Base-by-base conservation (phyloP, 2,888 invertebrate genomes). In the Tiphia femorata region DNA sequence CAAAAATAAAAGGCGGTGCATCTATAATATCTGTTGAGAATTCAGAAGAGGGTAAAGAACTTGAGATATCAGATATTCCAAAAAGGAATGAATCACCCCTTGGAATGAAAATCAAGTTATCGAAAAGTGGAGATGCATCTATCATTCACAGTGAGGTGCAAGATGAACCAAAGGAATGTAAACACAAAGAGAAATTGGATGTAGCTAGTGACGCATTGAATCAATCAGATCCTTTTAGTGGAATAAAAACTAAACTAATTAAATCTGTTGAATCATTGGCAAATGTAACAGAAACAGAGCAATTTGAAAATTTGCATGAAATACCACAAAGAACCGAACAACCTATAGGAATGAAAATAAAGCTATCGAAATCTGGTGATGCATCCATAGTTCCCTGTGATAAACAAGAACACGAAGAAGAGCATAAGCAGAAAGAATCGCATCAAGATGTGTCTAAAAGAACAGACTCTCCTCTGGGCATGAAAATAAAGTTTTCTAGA, bases 401-500 rank as follows among this genome's bases (percentile, higher is more conserved):
- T 10, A 78, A 75, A 19, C 57, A 59, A 25, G 74, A 75, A 20
- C 50, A 58, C 19, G 14, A 42, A 0, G 69, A 70, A 17, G 71
- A 70, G 2, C 33, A 14, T 2, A 60, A 20, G 5, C n/a, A 5
- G 6, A 63, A 55, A 8, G 65, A 72, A 35, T 7, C 27, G n/a
- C 43, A 38, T 6, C 59, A 58, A 14, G 69, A 77, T 1, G 41
- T 48, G 29, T 62, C 64, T 0, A 78, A 76, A 29, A 70, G 79
- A 49, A 82, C 76, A 5, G 81, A 78, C 41, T 78, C 78, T n/a
- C 77, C 78, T 8, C 55, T 78, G n/a, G 80, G 82, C 6, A 80
- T 82, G 79, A 83, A 81, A 48, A 80, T 82, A n/a, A 82, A 83
- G 49, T 63, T 82, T 20, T 82, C 81, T 0, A 81, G 76, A 65